These are phyloP conservation scores for Myripristis murdjan DNA, from an alignment of 2,797 vertebrate species.

Conservation along the genomic window DNA sequence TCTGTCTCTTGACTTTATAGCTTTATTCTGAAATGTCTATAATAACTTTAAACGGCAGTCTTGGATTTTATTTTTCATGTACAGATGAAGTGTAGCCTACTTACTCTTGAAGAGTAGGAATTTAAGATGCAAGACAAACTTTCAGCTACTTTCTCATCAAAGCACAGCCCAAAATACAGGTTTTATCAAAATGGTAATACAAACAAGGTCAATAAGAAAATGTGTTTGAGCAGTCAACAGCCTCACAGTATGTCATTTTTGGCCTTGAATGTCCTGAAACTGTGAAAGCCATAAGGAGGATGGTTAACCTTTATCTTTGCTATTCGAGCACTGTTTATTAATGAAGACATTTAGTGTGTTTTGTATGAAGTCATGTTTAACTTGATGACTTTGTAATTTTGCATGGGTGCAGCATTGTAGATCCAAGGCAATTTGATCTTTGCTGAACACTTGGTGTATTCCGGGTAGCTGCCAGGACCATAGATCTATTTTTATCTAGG, in stretches of 20 bases:
- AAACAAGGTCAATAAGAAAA: no score
- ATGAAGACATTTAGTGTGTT: not conserved
- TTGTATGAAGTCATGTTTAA: not conserved
- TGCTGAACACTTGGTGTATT: not conserved
- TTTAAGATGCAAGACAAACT: no score
- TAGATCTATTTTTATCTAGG: not conserved
- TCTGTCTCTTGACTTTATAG: not conserved
- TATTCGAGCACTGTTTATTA: not conserved
- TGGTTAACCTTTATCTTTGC: not conserved
- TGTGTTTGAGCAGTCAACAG: no score
- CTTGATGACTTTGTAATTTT: not conserved
- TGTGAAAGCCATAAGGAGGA: not conserved
- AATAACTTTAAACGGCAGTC: no score
- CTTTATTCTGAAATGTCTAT: not conserved
- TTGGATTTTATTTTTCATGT: no score
- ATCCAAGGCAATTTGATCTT: not conserved
- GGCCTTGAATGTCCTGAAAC: no score
- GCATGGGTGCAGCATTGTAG: not conserved
- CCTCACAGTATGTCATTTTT: no score
- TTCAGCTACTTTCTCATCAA: no score
- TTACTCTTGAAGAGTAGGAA: no score
- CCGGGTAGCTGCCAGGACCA: constrained; percentile 1
- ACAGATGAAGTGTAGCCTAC: no score
- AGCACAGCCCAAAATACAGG: no score
- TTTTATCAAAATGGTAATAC: no score